These are phyloP conservation scores for Gymnoscopelus braueri DNA, from an alignment of 2,797 vertebrate species.

Conservation along the genomic window DNA sequence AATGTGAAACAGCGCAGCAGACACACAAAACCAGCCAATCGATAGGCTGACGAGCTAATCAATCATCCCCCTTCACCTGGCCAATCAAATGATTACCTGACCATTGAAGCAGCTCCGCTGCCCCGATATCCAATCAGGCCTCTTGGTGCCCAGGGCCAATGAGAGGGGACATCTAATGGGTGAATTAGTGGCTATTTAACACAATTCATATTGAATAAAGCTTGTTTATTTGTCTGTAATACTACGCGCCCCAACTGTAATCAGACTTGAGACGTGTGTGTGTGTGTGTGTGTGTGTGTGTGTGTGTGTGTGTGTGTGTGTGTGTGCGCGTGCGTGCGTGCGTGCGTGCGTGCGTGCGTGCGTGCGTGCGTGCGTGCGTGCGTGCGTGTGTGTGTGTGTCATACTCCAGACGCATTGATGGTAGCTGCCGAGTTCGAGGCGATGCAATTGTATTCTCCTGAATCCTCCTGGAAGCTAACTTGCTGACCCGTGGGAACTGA, in stretches of 20 bases:
- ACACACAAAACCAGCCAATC: slow-evolving; percentile 24
- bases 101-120: slow-evolving; percentile 16
- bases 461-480: slow-evolving; percentile 72
- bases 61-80: slow-evolving; percentile 26
- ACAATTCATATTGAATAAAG: slow-evolving; percentile 49
- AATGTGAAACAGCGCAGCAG: slow-evolving; percentile 36
- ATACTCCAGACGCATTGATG: slow-evolving; percentile 91
- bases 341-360: slow-evolving; percentile 19
- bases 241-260: no score
- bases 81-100: slow-evolving; percentile 48
- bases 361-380: not conserved
- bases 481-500: slow-evolving; percentile 30
- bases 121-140: slow-evolving; percentile 52
- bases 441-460: slow-evolving; percentile 90
- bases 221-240: slow-evolving; percentile 2
- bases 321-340: slow-evolving; percentile 3
- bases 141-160: slow-evolving; percentile 33
- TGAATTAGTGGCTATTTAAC: slow-evolving; percentile 47
- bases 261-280: no score
- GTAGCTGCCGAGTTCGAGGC: slow-evolving; percentile 86
- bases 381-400: slow-evolving; percentile 52
- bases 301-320: slow-evolving; percentile 11
- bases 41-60: slow-evolving; percentile 39
- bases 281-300: slow-evolving; percentile 5
- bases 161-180: slow-evolving; percentile 32